These are phyloP conservation scores for Passer domesticus DNA, from an alignment of 2,113 vertebrate species.

Conservation along the genomic window DNA sequence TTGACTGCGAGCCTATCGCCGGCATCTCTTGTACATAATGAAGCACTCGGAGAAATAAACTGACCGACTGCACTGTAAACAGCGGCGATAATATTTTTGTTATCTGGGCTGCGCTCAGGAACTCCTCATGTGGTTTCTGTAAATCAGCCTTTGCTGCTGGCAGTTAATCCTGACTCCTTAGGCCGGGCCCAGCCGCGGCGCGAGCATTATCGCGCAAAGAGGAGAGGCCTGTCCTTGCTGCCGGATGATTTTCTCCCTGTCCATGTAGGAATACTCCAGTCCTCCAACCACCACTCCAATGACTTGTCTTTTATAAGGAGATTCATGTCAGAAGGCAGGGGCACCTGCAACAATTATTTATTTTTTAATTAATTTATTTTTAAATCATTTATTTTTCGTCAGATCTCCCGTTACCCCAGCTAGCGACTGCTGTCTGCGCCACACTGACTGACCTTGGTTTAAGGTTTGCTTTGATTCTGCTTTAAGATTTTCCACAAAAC, in stretches of 20 bases:
- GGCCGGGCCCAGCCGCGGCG: conserved; percentile 33
- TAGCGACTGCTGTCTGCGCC: accelerated
- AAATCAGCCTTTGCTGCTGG: conserved; percentile 75
- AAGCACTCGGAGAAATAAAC: conserved; percentile 88
- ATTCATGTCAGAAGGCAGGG: not conserved
- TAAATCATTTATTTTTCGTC: no score
- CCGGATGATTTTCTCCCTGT: not conserved
- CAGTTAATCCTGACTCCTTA: conserved; percentile 79
- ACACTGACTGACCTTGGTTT: accelerated
- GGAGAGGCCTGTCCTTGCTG: not conserved
- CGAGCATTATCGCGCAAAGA: conserved; percentile 18
- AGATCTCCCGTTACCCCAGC: not conserved
- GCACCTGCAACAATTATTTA: not conserved
- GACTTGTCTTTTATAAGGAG: not conserved
- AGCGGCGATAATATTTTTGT: conserved; percentile 83
- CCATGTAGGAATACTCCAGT: not conserved
- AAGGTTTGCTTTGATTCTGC: no score
- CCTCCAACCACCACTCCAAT: not conserved
- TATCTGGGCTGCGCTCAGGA: conserved; percentile 81
- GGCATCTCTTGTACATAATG: conserved; percentile 84
- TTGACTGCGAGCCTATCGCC: conserved; percentile 80
- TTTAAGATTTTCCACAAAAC: not conserved
- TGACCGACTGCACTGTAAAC: conserved; percentile 80
- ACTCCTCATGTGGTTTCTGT: conserved; percentile 74
- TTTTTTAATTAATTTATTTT: no score